Percentiles rank a stretch among this genome's conserved stretches.
Conservation (phyloP, 2,113 vertebrate species). For the Alces alces region DNA sequence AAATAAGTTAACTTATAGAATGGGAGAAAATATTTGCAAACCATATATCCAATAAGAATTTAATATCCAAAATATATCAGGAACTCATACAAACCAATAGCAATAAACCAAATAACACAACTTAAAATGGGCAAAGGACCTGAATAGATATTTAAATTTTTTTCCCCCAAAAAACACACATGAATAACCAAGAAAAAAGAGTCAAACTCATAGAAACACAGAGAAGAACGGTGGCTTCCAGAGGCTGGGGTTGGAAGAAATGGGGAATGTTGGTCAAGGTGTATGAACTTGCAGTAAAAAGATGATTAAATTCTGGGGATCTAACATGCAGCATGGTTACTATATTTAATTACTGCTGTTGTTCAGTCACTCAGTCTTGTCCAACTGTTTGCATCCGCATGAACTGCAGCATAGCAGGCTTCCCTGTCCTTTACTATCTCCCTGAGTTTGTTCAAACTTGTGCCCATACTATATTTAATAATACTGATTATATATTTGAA, state of each 20-base stretch:
- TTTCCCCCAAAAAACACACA: neutral
- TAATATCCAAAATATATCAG: neutral
- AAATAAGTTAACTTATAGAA: neutral
- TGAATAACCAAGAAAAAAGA: neutral
- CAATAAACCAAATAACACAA: neutral
- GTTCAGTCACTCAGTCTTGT: neutral
- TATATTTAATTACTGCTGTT: neutral
- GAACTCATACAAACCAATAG: neutral
- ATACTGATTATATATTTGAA: neutral
- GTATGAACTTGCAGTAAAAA: neutral
- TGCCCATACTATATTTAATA: neutral
- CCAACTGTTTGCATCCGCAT: neutral
- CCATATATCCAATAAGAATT: neutral
- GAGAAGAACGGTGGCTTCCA: neutral
- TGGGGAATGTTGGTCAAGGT: neutral
- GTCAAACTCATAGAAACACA: neutral
- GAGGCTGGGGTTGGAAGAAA: neutral
- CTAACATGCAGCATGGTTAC: neutral
- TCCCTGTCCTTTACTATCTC: neutral
- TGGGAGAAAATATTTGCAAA: neutral
- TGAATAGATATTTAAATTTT: neutral
- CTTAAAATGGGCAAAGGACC: neutral
- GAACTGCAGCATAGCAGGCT: neutral
- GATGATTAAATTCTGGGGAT: neutral
- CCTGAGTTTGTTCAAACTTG: neutral